These are phyloP conservation scores for Notolabrus celidotus DNA, from an alignment of 2,797 vertebrate species.

Conservation along the genomic window DNA sequence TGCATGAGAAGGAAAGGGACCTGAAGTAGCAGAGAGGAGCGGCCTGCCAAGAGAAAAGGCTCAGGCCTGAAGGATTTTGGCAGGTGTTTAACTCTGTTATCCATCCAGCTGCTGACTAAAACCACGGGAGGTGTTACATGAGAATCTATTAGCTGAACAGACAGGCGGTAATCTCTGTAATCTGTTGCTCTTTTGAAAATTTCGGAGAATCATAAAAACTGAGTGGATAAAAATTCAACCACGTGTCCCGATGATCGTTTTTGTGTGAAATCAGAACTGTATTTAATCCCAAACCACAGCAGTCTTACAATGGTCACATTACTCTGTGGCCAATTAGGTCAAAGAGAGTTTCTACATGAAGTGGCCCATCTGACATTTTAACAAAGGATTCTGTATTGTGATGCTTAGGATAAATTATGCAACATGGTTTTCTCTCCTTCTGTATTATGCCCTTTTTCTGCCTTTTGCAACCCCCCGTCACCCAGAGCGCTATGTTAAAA, in stretches of 20 bases:
- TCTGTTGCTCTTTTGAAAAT: conserved; percentile 42
- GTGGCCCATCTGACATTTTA: conserved; percentile 57
- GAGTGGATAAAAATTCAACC: conserved; percentile 8
- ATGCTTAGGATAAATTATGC: conserved; percentile 63
- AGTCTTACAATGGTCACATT: conserved; percentile 34
- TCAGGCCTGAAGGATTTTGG: conserved; percentile 75
- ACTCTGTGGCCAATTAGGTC: conserved; percentile 54
- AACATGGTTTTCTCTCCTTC: conserved; percentile 18
- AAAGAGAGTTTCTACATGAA: conserved; percentile 58
- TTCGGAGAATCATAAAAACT: conserved; percentile 17
- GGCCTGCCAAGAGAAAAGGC: conserved; percentile 72
- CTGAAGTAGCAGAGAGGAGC: conserved; percentile 71
- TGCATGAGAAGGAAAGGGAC: conserved; percentile 76
- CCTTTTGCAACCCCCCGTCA: conserved; percentile 19
- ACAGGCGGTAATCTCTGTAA: conserved; percentile 50
- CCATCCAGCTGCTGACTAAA: conserved; percentile 75
- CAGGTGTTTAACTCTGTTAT: conserved; percentile 79
- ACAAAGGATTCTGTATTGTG: conserved; percentile 50
- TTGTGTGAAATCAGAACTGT: conserved; percentile 49
- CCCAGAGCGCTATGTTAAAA: conserved; percentile 30
- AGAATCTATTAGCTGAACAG: conserved; percentile 63
- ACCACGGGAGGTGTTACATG: conserved; percentile 67
- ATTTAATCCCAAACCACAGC: conserved; percentile 30
- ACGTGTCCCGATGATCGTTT: neutral
- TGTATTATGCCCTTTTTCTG: conserved; percentile 34